A percentile compares a stretch with the other conserved stretches of the same genome.
Conservation (phyloP, 2,888 invertebrate species). For the Erebia aethiops region DNA sequence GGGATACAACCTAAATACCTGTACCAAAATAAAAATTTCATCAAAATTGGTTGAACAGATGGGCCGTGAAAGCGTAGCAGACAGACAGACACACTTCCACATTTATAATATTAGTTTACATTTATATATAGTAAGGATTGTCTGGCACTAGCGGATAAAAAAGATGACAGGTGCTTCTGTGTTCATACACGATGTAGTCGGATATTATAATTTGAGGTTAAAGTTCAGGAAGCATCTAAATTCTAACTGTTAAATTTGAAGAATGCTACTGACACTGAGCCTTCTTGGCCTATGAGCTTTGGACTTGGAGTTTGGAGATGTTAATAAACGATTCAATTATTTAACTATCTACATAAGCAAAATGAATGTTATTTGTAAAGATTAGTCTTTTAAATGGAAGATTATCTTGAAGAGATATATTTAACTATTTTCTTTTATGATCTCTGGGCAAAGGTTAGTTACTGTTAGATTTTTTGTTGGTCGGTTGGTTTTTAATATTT, state of each 20-base stretch:
- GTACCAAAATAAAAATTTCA: too few relatives aligned
- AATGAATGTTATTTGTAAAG: conserved; percentile 1
- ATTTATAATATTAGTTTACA: too few relatives aligned
- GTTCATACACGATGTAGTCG: conserved; percentile 12
- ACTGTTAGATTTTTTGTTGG: not conserved
- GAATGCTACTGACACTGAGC: conserved; percentile 29
- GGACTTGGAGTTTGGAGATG: too few relatives aligned
- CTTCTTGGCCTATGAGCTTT: conserved; percentile 6
- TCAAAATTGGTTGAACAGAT: too few relatives aligned
- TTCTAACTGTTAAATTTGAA: conserved; percentile 13
- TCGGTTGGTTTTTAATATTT: not conserved
- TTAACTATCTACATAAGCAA: not conserved
- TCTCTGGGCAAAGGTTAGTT: conserved; percentile 3
- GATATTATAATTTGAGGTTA: conserved; percentile 29
- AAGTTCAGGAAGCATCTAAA: conserved; percentile 33
- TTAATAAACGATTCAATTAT: conserved; percentile 3
- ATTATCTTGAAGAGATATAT: not conserved
- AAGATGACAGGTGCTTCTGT: conserved; percentile 35
- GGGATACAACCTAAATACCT: too few relatives aligned
- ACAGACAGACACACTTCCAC: too few relatives aligned
- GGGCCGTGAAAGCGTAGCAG: too few relatives aligned
- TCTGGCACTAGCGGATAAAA: conserved; percentile 24
- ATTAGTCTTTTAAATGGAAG: not conserved
- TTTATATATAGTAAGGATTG: too few relatives aligned
- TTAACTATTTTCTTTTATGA: not conserved